Evolutionary conservation across 1,140 invertebrate species (phyloP).

Genomic region (Dermatophagoides farinae): DNA sequence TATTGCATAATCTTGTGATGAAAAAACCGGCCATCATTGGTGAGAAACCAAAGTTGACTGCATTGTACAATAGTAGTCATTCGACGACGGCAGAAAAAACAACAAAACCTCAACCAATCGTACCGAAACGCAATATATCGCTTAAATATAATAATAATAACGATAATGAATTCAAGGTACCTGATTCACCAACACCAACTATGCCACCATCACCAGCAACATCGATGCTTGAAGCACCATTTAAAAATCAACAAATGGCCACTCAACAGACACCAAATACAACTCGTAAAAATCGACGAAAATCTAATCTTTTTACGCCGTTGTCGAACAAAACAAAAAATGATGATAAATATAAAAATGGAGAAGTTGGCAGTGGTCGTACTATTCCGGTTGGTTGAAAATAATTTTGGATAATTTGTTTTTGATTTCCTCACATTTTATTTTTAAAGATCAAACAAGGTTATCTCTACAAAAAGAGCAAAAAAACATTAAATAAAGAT

Average conservation of each 20-base stretch:
- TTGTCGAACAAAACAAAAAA: slow-evolving; percentile 12
- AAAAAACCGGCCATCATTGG: no score
- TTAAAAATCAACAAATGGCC: slow-evolving; percentile 31
- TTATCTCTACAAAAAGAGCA: slow-evolving; percentile 78
- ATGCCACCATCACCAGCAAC: not conserved
- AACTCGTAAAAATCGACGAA: slow-evolving; percentile 60
- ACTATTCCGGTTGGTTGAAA: slow-evolving; percentile 73
- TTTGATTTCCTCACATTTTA: not conserved
- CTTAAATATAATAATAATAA: not conserved
- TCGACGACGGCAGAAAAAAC: not conserved
- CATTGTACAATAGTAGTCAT: no score
- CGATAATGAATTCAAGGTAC: not conserved
- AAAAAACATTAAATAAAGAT: slow-evolving; percentile 81
- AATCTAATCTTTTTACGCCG: slow-evolving; percentile 73
- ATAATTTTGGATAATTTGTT: slow-evolving; percentile 5
- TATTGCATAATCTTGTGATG: no score
- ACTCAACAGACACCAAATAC: slow-evolving; percentile 70
- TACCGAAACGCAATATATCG: slow-evolving; percentile 7
- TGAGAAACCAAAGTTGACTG: no score
- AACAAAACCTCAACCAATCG: not conserved
- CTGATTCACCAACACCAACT: not conserved
- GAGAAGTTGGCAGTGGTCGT: slow-evolving; percentile 73
- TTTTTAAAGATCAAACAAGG: slow-evolving; percentile 30
- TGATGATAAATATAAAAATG: slow-evolving; percentile 37
- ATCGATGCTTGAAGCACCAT: not conserved